These are phyloP conservation scores for Onthophagus sagittarius DNA, from an alignment of 2,888 invertebrate species.

Conservation along the genomic window DNA sequence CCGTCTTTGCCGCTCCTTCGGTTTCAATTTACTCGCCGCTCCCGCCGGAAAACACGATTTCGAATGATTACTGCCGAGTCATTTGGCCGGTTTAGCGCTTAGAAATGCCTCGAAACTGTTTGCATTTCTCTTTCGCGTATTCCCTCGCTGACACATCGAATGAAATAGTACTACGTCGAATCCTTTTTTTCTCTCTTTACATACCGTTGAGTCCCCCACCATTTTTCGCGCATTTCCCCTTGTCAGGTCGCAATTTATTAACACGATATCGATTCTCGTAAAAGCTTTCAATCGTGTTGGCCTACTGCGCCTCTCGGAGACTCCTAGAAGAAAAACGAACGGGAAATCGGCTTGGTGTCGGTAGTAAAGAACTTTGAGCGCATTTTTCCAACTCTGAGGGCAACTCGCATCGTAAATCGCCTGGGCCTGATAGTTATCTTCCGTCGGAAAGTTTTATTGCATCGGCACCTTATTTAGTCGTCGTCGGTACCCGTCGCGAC, in stretches of 20 bases:
- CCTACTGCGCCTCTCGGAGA: not conserved
- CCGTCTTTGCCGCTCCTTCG: not conserved
- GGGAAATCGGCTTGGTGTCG: not conserved
- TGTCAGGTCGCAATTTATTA: not conserved
- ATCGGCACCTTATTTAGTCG: constrained; percentile 16
- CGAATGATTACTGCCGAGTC: not conserved
- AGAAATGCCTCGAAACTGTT: not conserved
- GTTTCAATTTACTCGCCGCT: not conserved
- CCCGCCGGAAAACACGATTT: not conserved
- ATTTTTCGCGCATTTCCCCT: not conserved
- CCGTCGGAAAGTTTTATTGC: constrained; percentile 15
- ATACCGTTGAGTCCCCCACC: no score
- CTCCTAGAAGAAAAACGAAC: not conserved
- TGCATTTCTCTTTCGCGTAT: not conserved
- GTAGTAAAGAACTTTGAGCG: not conserved
- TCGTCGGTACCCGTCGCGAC: constrained; percentile 4
- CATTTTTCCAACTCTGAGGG: not conserved
- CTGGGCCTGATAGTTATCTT: constrained; percentile 1
- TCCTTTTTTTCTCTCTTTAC: not conserved
- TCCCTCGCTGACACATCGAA: not conserved
- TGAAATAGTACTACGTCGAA: not conserved
- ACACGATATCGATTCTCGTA: not conserved
- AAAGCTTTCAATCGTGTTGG: not conserved
- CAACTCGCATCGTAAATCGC: not conserved
- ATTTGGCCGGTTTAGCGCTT: not conserved